Evolutionary conservation across 1,140 invertebrate genomes (phyloP).

Genomic region (Cherax destructor): DNA sequence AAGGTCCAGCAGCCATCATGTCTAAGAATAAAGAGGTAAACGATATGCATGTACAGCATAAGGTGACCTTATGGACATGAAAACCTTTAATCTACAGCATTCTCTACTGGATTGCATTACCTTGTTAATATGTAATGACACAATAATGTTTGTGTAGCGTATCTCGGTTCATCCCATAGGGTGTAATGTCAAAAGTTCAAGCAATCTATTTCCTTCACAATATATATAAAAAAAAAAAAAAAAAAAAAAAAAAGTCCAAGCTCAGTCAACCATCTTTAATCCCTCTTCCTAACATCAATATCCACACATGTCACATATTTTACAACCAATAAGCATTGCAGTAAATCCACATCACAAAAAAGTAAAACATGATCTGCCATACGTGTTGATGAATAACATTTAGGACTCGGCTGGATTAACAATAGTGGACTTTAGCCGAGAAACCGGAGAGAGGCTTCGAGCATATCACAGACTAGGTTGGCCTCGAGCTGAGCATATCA

Average conservation of each 20-base stretch:
- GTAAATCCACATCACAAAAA: background rate
- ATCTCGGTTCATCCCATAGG: background rate
- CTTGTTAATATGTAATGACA: background rate
- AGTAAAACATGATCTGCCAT: background rate
- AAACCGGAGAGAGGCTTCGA: slow-evolving; percentile 50
- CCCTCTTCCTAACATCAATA: background rate
- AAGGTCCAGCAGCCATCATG: background rate
- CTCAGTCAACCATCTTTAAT: background rate
- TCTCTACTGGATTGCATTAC: background rate
- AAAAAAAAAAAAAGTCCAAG: background rate
- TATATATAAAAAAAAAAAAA: background rate
- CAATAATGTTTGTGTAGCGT: background rate
- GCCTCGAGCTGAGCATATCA: slow-evolving; percentile 56
- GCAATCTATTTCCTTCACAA: background rate
- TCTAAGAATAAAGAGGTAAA: background rate
- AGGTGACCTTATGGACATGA: background rate
- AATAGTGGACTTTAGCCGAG: slow-evolving; percentile 43
- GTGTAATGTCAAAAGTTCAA: background rate
- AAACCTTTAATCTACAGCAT: background rate
- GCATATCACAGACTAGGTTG: slow-evolving; percentile 64
- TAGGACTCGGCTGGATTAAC: slow-evolving; percentile 33
- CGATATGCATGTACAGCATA: background rate
- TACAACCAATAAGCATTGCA: background rate
- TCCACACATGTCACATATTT: background rate
- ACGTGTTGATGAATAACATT: background rate